phyloP scores from a whole-genome alignment of 30 jellyfish, hydroid and myxozoan genomes.

The Catostylus mosaicus region DNA sequence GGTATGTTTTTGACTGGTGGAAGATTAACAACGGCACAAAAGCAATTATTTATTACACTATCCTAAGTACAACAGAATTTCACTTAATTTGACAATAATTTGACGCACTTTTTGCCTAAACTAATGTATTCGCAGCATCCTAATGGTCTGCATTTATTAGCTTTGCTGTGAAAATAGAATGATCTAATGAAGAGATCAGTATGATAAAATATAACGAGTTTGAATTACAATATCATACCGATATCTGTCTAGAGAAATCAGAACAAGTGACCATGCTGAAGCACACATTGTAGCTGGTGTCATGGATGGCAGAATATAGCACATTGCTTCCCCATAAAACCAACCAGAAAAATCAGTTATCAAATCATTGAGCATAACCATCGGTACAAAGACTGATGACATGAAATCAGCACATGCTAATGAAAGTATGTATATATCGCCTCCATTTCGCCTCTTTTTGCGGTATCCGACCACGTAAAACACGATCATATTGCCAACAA shows the following conservation, averaged over 20 bases:
- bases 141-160: too few relatives aligned
- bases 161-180: too few relatives aligned
- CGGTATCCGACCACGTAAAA: conserved; percentile 54
- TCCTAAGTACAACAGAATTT: too few relatives aligned
- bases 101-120: too few relatives aligned
- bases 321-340: conserved; percentile 60
- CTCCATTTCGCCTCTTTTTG: conserved; percentile 40
- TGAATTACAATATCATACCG: conserved; percentile 30
- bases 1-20: too few relatives aligned
- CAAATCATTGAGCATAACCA: conserved; percentile 41
- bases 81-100: too few relatives aligned
- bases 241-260: conserved; percentile 56
- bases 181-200: too few relatives aligned
- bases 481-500: conserved; percentile 60
- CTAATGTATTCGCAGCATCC: too few relatives aligned
- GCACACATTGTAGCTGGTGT: conserved; percentile 23
- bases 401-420: conserved; percentile 54
- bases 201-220: too few relatives aligned
- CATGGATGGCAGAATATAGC: conserved; percentile 47
- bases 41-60: too few relatives aligned
- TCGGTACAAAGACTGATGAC: conserved; percentile 47
- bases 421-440: conserved; percentile 44
- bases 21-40: too few relatives aligned
- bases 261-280: conserved; percentile 53
- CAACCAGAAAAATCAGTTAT: conserved; percentile 28